Percentiles rank a stretch among this genome's conserved stretches.
phyloP scores from a whole-genome alignment of 2,888 invertebrate species.

The Phania funesta region DNA sequence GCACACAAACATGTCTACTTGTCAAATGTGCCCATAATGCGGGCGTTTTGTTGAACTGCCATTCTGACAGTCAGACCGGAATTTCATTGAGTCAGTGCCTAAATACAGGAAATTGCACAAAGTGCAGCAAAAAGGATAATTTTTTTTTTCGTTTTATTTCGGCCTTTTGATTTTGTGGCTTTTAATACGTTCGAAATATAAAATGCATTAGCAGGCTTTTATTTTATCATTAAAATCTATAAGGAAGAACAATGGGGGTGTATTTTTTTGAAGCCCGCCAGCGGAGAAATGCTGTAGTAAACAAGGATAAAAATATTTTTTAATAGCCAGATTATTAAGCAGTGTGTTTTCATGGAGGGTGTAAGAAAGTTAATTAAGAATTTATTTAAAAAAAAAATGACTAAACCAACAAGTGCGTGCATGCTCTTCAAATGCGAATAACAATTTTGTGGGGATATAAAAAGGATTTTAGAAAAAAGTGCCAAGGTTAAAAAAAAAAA shows the following conservation, averaged over 20 bases:
- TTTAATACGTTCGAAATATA: constrained; percentile 21
- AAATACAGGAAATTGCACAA: constrained; percentile 42
- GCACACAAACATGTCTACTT: not conserved
- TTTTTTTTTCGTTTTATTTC: not conserved
- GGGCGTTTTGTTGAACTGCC: not conserved
- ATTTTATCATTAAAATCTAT: constrained; percentile 58
- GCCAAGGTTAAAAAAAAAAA: not conserved
- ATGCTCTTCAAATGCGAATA: constrained; percentile 16
- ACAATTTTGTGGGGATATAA: not conserved
- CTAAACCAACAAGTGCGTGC: constrained; percentile 42
- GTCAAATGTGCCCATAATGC: not conserved
- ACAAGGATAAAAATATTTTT: not conserved
- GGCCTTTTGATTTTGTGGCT: constrained; percentile 25
- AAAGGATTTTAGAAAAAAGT: too few relatives aligned
- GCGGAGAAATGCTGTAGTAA: not conserved
- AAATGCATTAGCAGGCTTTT: constrained; percentile 59
- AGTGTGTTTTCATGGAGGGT: not conserved
- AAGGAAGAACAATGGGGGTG: not conserved
- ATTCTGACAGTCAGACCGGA: constrained; percentile 23
- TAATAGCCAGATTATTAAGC: constrained; percentile 6
- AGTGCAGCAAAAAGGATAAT: constrained; percentile 36
- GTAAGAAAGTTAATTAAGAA: constrained; percentile 55
- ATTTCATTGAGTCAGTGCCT: constrained; percentile 28
- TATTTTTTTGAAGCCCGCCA: not conserved
- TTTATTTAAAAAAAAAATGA: constrained; percentile 12